Base-by-base conservation (phyloP, 1,140 invertebrate genomes). In the Pinna nobilis region DNA sequence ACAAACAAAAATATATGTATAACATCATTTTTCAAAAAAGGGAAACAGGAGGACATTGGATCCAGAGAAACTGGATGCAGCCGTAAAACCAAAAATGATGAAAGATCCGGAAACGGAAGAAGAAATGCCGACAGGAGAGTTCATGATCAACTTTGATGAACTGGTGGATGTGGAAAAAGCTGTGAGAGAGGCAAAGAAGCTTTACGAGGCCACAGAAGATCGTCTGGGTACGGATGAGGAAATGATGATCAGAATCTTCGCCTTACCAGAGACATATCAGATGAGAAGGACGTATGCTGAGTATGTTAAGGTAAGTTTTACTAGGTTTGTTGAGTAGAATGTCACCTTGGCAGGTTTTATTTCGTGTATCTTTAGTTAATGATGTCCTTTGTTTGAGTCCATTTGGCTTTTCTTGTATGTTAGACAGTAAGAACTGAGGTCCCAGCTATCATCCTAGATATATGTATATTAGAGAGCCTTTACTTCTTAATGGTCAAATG, bases 151-250 rank as follows among this genome's bases (percentile, higher is more conserved):
- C 68, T 81, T 79, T 66, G 64, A 68, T n/a, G 81, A 82, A 53
- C 70, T 85, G 39, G 57, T 71, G 50, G 76, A 84, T 63, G 20
- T 66, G 25, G 68, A 63, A 0, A 77, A 75, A 47, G 82, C 81
- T 1, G 69, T 77, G 65, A 44, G 66, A 6, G 78, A 84, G 50
- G 84, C 84, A 18, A 59, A 84, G 41, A 73, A 74, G 18, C 60
- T 86, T 30, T 82, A 74, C 57, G 74, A 87, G 60, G 83, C 89
- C 39, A 82, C 90, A 15, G 89, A 90, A 35, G 84, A 87, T 33
- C 82, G 85, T 37, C 85, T 89, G 70, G 90, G 90, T 25, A 91
- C 90, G 18, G 91, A 91, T 78, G 90, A 91, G 49, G 82, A 84
- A 41, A 82, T 76, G 7, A 85, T 87, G 59, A 84, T 81, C 68